A percentile compares a stretch with the other conserved stretches of the same genome.
These are phyloP conservation scores for Priapulus caudatus DNA, from an alignment of 2,888 invertebrate species.

Conservation along the genomic window DNA sequence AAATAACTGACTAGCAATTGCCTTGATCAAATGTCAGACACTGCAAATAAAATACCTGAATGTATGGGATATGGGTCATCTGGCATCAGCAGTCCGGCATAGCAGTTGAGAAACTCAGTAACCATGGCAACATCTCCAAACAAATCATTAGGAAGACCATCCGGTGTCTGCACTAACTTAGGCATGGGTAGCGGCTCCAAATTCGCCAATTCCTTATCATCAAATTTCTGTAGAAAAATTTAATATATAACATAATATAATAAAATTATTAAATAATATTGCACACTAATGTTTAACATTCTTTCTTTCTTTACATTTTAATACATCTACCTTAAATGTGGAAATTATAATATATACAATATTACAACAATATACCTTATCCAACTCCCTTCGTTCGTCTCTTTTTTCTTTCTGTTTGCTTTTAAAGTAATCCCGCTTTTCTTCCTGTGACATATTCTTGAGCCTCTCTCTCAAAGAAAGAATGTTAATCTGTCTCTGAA, in stretches of 20 bases:
- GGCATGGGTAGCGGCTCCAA: slow-evolving; percentile 30
- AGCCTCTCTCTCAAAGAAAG: too few relatives aligned
- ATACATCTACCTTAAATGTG: too few relatives aligned
- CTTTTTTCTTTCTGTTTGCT: slow-evolving; percentile 23
- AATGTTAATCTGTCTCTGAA: too few relatives aligned
- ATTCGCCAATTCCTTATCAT: slow-evolving; percentile 29
- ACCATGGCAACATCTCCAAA: slow-evolving; percentile 41
- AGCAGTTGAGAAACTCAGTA: slow-evolving; percentile 38
- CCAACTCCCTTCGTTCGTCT: slow-evolving; percentile 8
- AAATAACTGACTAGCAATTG: too few relatives aligned
- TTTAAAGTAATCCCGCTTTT: slow-evolving; percentile 29
- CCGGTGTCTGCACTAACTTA: slow-evolving; percentile 34
- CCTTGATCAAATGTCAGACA: slow-evolving; percentile 33
- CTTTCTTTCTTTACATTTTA: slow-evolving; percentile 18
- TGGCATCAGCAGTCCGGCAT: slow-evolving; percentile 35
- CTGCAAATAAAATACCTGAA: slow-evolving; percentile 23
- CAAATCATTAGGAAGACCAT: slow-evolving; percentile 35
- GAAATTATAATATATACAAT: too few relatives aligned
- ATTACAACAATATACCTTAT: neutral
- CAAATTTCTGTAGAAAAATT: slow-evolving; percentile 25
- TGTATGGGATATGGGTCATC: slow-evolving; percentile 31
- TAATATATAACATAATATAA: neutral
- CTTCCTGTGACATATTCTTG: slow-evolving; percentile 29
- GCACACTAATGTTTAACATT: slow-evolving; percentile 10
- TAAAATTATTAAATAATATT: neutral